Evolutionary conservation across 2,797 vertebrate genomes (phyloP), one percentile per base, ranked within the genome.

Genomic region (Parauchenoglanis ngamensis): DNA sequence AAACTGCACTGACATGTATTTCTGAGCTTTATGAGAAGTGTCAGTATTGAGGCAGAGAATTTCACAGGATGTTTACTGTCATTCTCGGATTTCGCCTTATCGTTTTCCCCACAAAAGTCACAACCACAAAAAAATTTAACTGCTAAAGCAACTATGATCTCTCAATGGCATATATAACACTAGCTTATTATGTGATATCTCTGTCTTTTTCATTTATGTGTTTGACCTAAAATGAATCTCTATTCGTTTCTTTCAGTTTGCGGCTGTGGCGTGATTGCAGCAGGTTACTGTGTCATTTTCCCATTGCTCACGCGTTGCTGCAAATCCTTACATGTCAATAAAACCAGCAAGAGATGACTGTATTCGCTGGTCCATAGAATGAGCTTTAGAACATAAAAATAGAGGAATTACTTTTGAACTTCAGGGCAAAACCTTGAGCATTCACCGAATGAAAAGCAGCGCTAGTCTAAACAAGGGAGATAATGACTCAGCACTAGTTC

Each of bases 401-500:
- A 59, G 56, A 68, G 54, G 81, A 82, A 79, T 85, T 85, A 91
- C 92, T 85, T 88, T 84, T 85, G 86, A 89, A 91, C 94, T 92
- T 90, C 19, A 88, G 94, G 94, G 94, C 90, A 93, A 88, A 92
- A 83, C 91, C 91, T 68, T 70, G 89, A 92, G 87, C 89, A 83
- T 84, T 83, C 83, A 91, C 92, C 85, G 92, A 94, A 94, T 94
- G 93, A 94, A 94, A 94, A 95, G 93, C 90, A 87, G 92, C 93
- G 91, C 92, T 56, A 49, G 77, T 85, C 91, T 92, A 86, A 92
- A 92, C 90, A 90, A 79, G n/a, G 78, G 89, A 87, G 88, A 89
- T 93, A 92, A 93, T 91, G 93, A 94, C 92, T 95, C 95, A 95
- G 94, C 94, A 86, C 65, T 92, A 91, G 93, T 94, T 93, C 92